Evolutionary conservation across 1,140 invertebrate species (phyloP).

Genomic region (Cydia amplana): DNA sequence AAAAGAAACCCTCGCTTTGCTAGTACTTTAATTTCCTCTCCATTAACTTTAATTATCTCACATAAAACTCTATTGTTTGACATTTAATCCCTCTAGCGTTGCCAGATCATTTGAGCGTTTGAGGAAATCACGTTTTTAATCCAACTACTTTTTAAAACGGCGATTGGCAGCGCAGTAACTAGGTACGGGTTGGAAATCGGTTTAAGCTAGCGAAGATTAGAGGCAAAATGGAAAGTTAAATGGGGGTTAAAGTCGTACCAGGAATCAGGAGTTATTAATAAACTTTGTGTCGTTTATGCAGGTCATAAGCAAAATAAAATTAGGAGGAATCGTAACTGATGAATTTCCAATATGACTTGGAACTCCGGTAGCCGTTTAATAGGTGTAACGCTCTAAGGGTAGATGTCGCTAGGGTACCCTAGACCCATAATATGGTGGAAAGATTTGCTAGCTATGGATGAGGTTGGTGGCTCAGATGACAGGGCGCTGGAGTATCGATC

Average conservation of each 20-base stretch:
- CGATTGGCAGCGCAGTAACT: background rate
- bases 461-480: too few species aligned
- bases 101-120: slow-evolving; percentile 52
- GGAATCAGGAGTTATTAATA: too few species aligned
- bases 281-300: too few species aligned
- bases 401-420: too few species aligned
- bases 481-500: too few species aligned
- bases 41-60: slow-evolving; percentile 62
- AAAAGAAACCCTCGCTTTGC: slow-evolving; percentile 45
- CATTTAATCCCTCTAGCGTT: slow-evolving; percentile 34
- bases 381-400: too few species aligned
- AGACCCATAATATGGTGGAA: too few species aligned
- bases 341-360: too few species aligned
- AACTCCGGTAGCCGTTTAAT: too few species aligned
- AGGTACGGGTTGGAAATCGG: background rate
- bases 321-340: too few species aligned
- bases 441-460: too few species aligned
- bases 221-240: background rate
- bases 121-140: slow-evolving; percentile 39
- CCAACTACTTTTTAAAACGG: slow-evolving; percentile 35
- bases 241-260: background rate
- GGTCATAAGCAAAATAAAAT: too few species aligned
- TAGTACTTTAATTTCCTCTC: slow-evolving; percentile 65
- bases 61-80: slow-evolving; percentile 61
- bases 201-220: background rate